phyloP scores from a whole-genome alignment of 2,888 invertebrate genomes.

The Hermaeophaga mercurialis region DNA sequence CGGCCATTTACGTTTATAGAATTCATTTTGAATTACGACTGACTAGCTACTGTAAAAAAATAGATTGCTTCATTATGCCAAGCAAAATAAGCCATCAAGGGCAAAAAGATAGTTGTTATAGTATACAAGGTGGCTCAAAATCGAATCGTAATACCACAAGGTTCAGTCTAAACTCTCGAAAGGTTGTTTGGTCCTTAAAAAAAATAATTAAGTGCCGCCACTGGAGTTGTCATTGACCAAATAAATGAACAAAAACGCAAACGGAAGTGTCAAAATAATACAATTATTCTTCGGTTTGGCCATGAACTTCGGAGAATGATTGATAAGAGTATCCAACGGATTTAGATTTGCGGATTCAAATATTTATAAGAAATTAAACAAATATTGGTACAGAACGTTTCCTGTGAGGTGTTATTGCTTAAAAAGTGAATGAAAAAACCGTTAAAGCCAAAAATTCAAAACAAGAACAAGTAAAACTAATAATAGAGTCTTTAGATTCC shows the following conservation, averaged over 20 bases:
- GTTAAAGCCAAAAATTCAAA: no score
- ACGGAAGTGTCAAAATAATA: slow-evolving; percentile 10
- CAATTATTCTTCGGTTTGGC: neutral
- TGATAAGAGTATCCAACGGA: slow-evolving; percentile 8
- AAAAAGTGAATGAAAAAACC: neutral
- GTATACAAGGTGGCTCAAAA: no score
- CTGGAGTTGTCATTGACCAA: no score
- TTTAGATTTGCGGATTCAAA: slow-evolving; percentile 2
- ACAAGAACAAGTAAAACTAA: no score
- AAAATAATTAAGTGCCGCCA: no score
- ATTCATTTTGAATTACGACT: neutral
- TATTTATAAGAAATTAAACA: slow-evolving; percentile 8
- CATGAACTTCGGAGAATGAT: slow-evolving; percentile 2
- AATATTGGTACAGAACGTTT: slow-evolving; percentile 2
- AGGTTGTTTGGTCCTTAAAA: no score
- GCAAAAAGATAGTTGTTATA: no score
- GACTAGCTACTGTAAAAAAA: no score
- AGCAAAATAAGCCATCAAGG: no score
- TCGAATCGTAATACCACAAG: no score
- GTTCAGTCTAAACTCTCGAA: no score
- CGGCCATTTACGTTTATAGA: slow-evolving; percentile 23
- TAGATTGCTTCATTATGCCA: no score
- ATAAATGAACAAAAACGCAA: neutral
- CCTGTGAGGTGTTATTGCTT: neutral
- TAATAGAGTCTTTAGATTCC: slow-evolving; percentile 1